These are phyloP conservation scores for Telmatochromis sp. DNA, from an alignment of 2,113 vertebrate genomes.

Conservation along the genomic window DNA sequence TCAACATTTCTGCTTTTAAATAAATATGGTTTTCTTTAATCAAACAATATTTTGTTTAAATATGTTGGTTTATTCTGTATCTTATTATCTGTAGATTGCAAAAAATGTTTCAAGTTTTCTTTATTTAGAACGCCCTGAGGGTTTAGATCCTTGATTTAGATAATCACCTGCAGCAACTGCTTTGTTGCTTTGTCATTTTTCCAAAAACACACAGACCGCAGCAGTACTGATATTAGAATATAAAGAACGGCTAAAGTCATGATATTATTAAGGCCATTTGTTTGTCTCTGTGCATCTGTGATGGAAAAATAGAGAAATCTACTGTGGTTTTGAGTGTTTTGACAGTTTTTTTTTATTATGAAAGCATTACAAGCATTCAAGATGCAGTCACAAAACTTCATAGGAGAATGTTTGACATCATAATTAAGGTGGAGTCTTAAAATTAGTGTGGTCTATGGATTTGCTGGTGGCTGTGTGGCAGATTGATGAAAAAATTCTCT, in stretches of 20 bases:
- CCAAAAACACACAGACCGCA: not conserved
- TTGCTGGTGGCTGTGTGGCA: not conserved
- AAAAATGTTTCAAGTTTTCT: not conserved
- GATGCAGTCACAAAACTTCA: not conserved
- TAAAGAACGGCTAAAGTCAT: not conserved
- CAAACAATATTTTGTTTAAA: not conserved
- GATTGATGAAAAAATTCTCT: not conserved
- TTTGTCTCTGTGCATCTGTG: not conserved
- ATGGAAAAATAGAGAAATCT: not conserved
- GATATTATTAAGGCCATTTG: not conserved
- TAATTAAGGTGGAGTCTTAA: not conserved
- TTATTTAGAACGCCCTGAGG: accelerated
- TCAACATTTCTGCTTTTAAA: not conserved
- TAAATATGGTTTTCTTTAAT: not conserved
- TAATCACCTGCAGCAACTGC: not conserved
- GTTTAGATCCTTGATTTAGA: not conserved
- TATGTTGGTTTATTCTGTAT: accelerated
- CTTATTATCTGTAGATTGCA: not conserved
- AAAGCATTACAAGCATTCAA: not conserved
- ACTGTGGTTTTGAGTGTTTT: not conserved
- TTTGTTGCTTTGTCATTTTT: not conserved
- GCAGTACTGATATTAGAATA: not conserved
- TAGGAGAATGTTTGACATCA: not conserved
- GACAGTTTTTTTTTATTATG: not conserved
- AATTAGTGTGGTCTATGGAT: not conserved